A percentile compares a stretch with the other conserved stretches of the same genome.
These are phyloP conservation scores for Myripristis jacobus DNA, from an alignment of 2,797 vertebrate species.

Conservation along the genomic window DNA sequence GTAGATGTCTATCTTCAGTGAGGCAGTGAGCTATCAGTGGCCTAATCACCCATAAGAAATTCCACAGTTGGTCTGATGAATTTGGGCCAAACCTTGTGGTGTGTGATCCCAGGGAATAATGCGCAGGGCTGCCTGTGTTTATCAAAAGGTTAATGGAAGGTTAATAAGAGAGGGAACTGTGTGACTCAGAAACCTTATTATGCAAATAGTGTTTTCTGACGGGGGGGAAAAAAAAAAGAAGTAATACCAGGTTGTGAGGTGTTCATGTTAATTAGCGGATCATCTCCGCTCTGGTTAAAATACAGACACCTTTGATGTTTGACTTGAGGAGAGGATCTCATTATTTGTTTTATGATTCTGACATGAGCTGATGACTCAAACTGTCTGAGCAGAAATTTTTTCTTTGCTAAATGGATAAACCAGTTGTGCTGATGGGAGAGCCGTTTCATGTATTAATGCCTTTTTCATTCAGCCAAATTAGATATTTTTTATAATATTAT, in stretches of 20 bases:
- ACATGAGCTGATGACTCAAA: constrained; percentile 47
- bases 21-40: constrained; percentile 64
- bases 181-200: constrained; percentile 76
- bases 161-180: constrained; percentile 80
- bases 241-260: constrained; percentile 56
- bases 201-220: constrained; percentile 74
- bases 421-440: constrained; percentile 31
- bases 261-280: constrained; percentile 63
- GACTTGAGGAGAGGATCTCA: constrained; percentile 48
- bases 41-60: constrained; percentile 78
- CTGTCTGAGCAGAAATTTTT: constrained; percentile 39
- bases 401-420: constrained; percentile 39
- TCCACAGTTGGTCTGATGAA: constrained; percentile 76
- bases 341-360: constrained; percentile 46
- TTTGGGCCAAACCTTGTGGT: constrained; percentile 70
- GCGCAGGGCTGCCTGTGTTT: constrained; percentile 72
- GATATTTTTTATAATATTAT: constrained; percentile 41
- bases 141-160: constrained; percentile 85
- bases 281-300: constrained; percentile 49
- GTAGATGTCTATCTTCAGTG: constrained; percentile 62
- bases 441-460: constrained; percentile 9
- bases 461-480: neutral
- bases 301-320: constrained; percentile 56
- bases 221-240: too few species aligned
- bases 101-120: constrained; percentile 67